These are phyloP conservation scores for Chanos chanos DNA, from an alignment of 2,797 vertebrate genomes.

Conservation along the genomic window DNA sequence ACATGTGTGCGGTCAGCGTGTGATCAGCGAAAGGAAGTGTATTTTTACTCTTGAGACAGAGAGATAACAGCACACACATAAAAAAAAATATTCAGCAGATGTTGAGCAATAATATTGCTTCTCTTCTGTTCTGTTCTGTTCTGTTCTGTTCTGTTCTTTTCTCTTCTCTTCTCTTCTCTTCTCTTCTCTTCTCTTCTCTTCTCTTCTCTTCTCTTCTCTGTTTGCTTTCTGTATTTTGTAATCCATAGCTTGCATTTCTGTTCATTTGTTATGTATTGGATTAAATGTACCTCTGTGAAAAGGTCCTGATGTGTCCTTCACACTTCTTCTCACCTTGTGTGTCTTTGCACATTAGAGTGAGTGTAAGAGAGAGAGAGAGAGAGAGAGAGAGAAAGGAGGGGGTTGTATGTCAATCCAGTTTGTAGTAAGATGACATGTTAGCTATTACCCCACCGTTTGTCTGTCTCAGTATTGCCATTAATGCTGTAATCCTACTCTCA, in stretches of 20 bases:
- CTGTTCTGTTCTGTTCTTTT: not conserved
- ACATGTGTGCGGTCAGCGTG: not conserved
- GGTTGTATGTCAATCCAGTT: too few species aligned
- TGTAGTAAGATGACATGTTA: too few species aligned
- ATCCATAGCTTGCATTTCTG: not conserved
- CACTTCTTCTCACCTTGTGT: conserved; percentile 15
- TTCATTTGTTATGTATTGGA: conserved; percentile 38
- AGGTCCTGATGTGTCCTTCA: conserved; percentile 33
- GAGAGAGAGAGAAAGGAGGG: too few species aligned
- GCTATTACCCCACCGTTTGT: not conserved
- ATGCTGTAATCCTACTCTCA: not conserved
- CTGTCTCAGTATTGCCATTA: not conserved
- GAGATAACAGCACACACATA: too few species aligned
- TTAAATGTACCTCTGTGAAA: conserved; percentile 41
- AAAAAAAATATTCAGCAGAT: not conserved
- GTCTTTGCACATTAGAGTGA: too few species aligned
- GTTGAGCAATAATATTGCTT: not conserved
- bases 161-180: not conserved
- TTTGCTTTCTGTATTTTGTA: not conserved
- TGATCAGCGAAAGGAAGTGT: conserved; percentile 4
- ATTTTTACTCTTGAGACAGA: too few species aligned
- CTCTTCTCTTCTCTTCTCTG: not conserved
- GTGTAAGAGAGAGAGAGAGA: too few species aligned
- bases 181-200: not conserved
- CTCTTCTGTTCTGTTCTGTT: not conserved